Percentiles rank a stretch among this genome's conserved stretches.
Evolutionary conservation across 1,140 invertebrate species (phyloP).

Genomic region (Brachionus rubens): DNA sequence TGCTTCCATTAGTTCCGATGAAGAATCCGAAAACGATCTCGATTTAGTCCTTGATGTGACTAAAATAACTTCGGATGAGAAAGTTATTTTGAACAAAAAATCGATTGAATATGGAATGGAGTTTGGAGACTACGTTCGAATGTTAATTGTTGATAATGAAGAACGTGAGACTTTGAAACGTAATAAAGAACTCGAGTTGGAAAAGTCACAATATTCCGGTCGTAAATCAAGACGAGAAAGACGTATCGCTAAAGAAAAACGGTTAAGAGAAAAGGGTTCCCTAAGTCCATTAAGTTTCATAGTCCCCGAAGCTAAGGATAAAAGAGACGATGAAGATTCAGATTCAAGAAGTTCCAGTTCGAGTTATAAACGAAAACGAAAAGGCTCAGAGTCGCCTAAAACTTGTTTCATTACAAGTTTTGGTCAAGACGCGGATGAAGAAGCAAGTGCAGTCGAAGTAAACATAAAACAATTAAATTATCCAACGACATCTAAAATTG

Average conservation of each 20-base stretch:
- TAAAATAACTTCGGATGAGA: constrained; percentile 11
- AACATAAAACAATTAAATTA: background rate
- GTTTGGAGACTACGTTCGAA: constrained; percentile 11
- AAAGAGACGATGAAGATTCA: background rate
- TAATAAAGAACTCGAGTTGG: constrained; percentile 7
- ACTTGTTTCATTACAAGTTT: constrained; percentile 36
- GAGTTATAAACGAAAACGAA: constrained; percentile 1
- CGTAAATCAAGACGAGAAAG: constrained; percentile 11
- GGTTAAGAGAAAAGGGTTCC: constrained; percentile 7
- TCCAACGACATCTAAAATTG: constrained; percentile 4
- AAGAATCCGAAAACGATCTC: constrained; percentile 17
- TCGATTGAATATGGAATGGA: constrained; percentile 26
- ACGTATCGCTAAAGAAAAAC: constrained; percentile 27
- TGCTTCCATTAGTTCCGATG: background rate
- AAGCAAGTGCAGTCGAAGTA: background rate
- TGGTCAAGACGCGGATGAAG: constrained; percentile 13
- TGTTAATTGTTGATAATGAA: constrained; percentile 36
- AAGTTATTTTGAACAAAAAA: constrained; percentile 29
- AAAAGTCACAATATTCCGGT: constrained; percentile 30
- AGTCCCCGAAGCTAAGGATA: background rate
- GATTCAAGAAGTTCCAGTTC: background rate
- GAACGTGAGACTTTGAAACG: constrained; percentile 4
- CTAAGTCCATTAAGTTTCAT: constrained; percentile 35
- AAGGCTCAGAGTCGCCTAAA: constrained; percentile 26
- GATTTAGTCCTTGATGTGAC: constrained; percentile 23